Evolutionary conservation across 2,797 vertebrate species (phyloP).

Genomic region (Salmo trutta): DNA sequence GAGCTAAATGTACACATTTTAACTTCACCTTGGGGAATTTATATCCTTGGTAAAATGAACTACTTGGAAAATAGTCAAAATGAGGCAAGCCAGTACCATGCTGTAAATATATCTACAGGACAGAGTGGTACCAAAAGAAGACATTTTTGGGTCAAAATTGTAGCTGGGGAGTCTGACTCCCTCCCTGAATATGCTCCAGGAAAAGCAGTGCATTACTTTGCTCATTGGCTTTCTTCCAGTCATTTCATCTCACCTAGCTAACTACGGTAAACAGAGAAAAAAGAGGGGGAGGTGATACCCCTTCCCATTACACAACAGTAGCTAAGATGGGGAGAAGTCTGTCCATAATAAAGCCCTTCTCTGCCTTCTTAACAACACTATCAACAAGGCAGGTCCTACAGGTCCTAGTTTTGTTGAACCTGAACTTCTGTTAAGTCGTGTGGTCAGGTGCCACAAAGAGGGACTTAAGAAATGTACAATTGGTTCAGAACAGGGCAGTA

Average conservation of each 20-base stretch:
- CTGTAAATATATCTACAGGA: neutral
- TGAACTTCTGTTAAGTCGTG: too few species aligned
- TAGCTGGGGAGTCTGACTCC: neutral
- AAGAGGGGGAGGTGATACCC: neutral
- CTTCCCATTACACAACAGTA: neutral
- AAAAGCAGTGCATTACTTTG: neutral
- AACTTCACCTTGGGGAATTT: neutral
- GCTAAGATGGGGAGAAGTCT: too few species aligned
- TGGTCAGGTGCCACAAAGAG: too few species aligned
- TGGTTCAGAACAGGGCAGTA: too few species aligned
- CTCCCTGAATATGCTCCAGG: neutral
- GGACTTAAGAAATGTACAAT: too few species aligned
- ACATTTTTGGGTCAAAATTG: neutral
- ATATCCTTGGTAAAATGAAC: neutral
- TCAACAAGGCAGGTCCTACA: too few species aligned
- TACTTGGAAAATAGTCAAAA: neutral
- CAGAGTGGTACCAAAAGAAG: neutral
- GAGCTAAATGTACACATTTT: too few species aligned
- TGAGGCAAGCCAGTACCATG: neutral
- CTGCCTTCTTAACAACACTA: too few species aligned
- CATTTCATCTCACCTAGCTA: neutral
- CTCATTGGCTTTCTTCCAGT: neutral
- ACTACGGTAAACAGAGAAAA: neutral
- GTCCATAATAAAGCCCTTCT: too few species aligned
- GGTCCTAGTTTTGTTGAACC: too few species aligned